These are phyloP conservation scores for Drosophila aff. DNA, from an alignment of 1,140 invertebrate species.

Conservation along the genomic window DNA sequence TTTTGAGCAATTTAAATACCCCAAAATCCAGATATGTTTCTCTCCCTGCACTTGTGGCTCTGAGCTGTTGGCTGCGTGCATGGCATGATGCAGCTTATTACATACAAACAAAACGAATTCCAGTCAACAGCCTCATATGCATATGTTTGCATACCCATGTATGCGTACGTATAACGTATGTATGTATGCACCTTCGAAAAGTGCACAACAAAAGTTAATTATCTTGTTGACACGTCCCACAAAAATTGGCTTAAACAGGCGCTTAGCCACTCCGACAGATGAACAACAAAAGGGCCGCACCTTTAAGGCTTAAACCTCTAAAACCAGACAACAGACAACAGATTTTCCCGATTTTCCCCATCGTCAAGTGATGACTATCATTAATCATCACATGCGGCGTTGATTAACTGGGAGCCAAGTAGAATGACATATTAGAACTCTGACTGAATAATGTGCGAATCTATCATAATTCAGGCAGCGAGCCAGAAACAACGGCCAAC, in stretches of 20 bases:
- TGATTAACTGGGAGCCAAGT: conserved; percentile 58
- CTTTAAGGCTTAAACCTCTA: conserved; percentile 6
- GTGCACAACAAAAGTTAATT: conserved; percentile 74
- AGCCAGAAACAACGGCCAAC: conserved; percentile 27
- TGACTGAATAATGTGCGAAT: conserved; percentile 49
- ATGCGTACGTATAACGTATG: conserved; percentile 1
- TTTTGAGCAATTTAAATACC: background rate
- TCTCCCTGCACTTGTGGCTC: conserved; percentile 9
- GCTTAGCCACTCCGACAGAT: background rate
- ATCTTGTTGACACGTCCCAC: conserved; percentile 74
- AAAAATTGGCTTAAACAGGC: conserved; percentile 53
- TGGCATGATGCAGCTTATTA: conserved; percentile 51
- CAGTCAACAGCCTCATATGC: conserved; percentile 30
- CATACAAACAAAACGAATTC: conserved; percentile 42
- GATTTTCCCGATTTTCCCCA: conserved; percentile 6
- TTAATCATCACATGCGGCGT: conserved; percentile 64
- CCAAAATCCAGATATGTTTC: background rate
- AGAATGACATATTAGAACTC: conserved; percentile 62
- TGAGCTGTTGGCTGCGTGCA: conserved; percentile 37
- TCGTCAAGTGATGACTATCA: conserved; percentile 36
- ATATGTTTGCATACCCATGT: conserved; percentile 59
- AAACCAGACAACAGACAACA: conserved; percentile 10
- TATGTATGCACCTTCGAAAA: conserved; percentile 22
- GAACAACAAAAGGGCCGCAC: background rate
- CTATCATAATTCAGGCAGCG: conserved; percentile 66